A percentile compares a stretch with the other conserved stretches of the same genome.
Evolutionary conservation across 1,140 invertebrate species (phyloP).

Genomic region (Penaeus vannamei): DNA sequence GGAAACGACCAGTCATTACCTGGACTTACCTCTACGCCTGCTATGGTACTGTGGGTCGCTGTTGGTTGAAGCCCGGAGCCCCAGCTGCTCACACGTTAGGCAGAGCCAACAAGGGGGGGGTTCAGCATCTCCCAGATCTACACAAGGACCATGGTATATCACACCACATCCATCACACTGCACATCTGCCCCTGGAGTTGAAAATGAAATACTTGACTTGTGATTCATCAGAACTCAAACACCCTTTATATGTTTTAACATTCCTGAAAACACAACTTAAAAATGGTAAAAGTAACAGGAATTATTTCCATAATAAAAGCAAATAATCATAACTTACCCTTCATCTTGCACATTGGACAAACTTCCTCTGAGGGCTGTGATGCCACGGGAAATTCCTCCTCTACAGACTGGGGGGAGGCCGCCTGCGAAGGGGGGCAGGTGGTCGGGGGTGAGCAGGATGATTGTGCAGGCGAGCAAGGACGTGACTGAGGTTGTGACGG

Average conservation of each 20-base stretch:
- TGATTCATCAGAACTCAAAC: background rate
- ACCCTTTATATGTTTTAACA: background rate
- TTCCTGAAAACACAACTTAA: background rate
- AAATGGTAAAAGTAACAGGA: background rate
- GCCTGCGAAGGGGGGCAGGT: conserved; percentile 52
- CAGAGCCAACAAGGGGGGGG: conserved; percentile 55
- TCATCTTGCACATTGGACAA: conserved; percentile 57
- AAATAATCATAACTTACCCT: conserved; percentile 28
- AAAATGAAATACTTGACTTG: background rate
- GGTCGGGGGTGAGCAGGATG: conserved; percentile 51
- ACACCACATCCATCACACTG: conserved; percentile 62
- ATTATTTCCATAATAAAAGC: too few species aligned
- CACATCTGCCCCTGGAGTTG: conserved; percentile 50
- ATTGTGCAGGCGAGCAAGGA: conserved; percentile 47
- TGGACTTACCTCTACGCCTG: conserved; percentile 63
- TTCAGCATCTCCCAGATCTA: conserved; percentile 45
- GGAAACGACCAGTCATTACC: conserved; percentile 48
- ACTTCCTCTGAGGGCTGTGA: conserved; percentile 56
- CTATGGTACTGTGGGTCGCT: conserved; percentile 47
- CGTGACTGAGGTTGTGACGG: conserved; percentile 50
- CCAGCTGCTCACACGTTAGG: conserved; percentile 57
- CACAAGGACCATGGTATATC: conserved; percentile 49
- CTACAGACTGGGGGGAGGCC: conserved; percentile 50
- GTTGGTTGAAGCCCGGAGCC: conserved; percentile 45
- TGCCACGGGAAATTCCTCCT: conserved; percentile 46